Evolutionary conservation across 1,140 invertebrate genomes (phyloP).

Genomic region (Brachionus calyciflorus): DNA sequence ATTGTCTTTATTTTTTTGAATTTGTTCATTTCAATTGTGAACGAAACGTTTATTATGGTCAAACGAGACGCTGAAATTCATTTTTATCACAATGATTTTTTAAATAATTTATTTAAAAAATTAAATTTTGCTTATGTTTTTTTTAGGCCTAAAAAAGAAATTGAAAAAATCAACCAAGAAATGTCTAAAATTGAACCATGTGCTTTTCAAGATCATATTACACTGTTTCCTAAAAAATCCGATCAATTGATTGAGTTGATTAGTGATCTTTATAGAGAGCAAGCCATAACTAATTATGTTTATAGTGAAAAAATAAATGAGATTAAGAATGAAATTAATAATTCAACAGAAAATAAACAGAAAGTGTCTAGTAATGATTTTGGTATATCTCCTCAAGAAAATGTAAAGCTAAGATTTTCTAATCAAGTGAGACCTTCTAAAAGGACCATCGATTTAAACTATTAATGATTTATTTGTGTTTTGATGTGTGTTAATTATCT

Average conservation of each 20-base stretch:
- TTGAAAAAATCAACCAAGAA: neutral
- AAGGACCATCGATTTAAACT: too few species aligned
- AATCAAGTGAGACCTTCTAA: too few species aligned
- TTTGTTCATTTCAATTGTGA: conserved; percentile 41
- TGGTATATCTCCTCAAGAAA: too few species aligned
- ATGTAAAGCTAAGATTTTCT: too few species aligned
- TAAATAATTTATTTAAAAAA: conserved; percentile 24
- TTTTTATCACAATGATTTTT: conserved; percentile 23
- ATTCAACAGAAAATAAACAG: too few species aligned
- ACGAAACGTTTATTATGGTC: conserved; percentile 20
- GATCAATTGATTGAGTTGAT: neutral
- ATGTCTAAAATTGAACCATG: neutral
- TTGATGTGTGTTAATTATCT: too few species aligned
- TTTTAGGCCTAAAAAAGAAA: neutral
- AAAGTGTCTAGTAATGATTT: too few species aligned
- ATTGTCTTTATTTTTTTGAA: conserved; percentile 30
- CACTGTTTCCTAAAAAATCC: conserved; percentile 18
- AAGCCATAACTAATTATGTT: neutral
- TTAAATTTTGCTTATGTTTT: neutral
- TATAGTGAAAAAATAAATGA: neutral
- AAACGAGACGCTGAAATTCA: conserved; percentile 18
- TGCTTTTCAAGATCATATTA: neutral
- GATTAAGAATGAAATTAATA: neutral
- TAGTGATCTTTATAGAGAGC: neutral
- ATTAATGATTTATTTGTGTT: too few species aligned